Evolutionary conservation across 2,797 vertebrate species (phyloP).

Genomic region (Acanthis flammea): DNA sequence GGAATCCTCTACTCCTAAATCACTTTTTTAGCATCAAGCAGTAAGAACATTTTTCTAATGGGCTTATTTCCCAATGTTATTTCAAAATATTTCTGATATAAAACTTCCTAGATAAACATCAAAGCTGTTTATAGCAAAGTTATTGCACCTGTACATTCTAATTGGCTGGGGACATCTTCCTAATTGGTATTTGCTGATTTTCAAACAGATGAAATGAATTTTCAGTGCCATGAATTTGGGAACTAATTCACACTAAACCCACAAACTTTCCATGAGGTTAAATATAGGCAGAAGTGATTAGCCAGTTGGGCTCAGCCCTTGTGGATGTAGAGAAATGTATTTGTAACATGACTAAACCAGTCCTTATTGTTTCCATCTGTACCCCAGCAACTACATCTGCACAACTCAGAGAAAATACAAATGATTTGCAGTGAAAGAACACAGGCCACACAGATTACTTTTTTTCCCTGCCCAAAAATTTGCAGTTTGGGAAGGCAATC

Average conservation of each 20-base stretch:
- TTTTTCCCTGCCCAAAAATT: not conserved
- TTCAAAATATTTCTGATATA: not conserved
- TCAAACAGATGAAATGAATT: slow-evolving; percentile 11
- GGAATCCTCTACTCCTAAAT: not conserved
- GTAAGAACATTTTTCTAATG: not conserved
- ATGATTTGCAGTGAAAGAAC: not conserved
- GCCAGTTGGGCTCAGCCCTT: not conserved
- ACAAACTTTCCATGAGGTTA: not conserved
- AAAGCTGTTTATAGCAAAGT: not conserved
- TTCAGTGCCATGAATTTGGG: not conserved
- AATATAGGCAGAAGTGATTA: not conserved
- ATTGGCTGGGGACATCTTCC: not conserved
- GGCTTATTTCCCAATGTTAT: not conserved
- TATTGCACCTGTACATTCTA: slow-evolving; percentile 38
- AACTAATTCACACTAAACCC: not conserved
- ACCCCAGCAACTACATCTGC: not conserved
- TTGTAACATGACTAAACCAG: not conserved
- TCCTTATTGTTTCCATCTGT: not conserved
- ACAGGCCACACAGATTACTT: not conserved
- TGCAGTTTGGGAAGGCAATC: not conserved
- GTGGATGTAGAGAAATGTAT: not conserved
- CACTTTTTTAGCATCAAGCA: not conserved
- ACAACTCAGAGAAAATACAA: not conserved
- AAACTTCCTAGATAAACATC: slow-evolving; percentile 25
- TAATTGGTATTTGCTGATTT: slow-evolving; percentile 2